A percentile compares a stretch with the other conserved stretches of the same genome.
These are phyloP conservation scores for Sebastes iracundus DNA, from an alignment of 2,797 vertebrate genomes.

Conservation along the genomic window DNA sequence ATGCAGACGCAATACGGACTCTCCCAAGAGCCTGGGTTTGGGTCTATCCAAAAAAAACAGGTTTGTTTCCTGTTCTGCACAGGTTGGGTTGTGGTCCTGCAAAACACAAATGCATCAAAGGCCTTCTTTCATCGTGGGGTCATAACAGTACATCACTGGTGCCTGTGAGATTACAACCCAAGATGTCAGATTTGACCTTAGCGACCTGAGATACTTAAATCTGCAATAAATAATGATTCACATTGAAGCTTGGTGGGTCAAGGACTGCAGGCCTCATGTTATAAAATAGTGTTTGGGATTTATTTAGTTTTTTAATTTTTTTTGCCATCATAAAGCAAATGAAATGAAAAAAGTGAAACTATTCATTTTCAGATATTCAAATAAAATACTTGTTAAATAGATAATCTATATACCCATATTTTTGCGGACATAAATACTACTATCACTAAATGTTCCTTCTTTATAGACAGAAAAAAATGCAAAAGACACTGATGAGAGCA, in stretches of 20 bases:
- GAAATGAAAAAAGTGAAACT: background rate
- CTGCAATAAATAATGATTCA: background rate
- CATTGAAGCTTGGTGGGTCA: background rate
- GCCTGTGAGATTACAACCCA: constrained; percentile 1
- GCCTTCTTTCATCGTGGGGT: constrained; percentile 58
- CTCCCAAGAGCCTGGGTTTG: constrained; percentile 60
- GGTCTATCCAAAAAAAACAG: constrained; percentile 44
- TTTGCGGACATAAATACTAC: background rate
- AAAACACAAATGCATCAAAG: constrained; percentile 80
- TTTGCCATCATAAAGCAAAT: background rate
- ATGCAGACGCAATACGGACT: constrained; percentile 33
- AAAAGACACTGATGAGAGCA: background rate
- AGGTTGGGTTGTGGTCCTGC: constrained; percentile 50
- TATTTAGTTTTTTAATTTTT: background rate
- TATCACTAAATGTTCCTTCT: background rate
- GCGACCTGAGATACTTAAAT: background rate
- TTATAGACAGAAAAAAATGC: background rate
- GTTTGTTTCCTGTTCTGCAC: constrained; percentile 59
- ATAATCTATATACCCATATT: background rate
- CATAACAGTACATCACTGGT: constrained; percentile 35
- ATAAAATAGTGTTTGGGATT: background rate
- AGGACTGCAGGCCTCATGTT: background rate
- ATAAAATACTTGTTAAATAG: background rate
- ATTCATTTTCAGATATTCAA: background rate
- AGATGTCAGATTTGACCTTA: background rate